Evolutionary conservation across 2,888 invertebrate genomes (phyloP).

Genomic region (Trissoscelio sp.): DNA sequence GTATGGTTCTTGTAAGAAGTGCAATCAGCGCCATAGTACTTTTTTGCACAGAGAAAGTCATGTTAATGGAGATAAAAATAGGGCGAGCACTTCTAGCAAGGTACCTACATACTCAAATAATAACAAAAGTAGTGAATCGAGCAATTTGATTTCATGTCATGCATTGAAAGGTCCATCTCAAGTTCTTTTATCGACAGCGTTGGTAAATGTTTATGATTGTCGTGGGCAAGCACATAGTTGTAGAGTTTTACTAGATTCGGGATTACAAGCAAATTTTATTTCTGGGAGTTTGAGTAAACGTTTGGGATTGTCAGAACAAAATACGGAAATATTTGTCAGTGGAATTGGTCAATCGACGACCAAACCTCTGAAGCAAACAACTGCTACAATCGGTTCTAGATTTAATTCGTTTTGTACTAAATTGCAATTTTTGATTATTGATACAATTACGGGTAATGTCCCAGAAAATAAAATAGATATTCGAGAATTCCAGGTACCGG

Average conservation of each 20-base stretch:
- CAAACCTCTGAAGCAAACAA: background rate
- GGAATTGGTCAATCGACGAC: background rate
- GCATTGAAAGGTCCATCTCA: background rate
- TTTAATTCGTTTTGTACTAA: background rate
- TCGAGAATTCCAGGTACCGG: conserved; percentile 5
- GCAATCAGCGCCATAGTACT: background rate
- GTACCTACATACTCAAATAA: background rate
- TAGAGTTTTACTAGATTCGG: background rate
- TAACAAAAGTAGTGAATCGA: background rate
- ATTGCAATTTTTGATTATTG: background rate
- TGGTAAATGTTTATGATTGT: background rate
- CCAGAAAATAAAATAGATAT: background rate
- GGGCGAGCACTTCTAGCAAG: background rate
- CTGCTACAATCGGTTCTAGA: background rate
- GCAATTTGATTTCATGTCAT: background rate
- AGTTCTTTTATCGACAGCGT: background rate
- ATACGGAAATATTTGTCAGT: background rate
- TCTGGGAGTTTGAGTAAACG: background rate
- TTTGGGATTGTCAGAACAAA: background rate
- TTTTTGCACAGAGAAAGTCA: background rate
- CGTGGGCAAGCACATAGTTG: background rate
- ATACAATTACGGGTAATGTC: background rate
- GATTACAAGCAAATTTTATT: conserved; percentile 13
- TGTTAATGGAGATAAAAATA: background rate
- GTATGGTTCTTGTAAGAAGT: conserved; percentile 21